These are phyloP conservation scores for Diaperis boleti DNA, from an alignment of 2,888 invertebrate genomes.

Conservation along the genomic window DNA sequence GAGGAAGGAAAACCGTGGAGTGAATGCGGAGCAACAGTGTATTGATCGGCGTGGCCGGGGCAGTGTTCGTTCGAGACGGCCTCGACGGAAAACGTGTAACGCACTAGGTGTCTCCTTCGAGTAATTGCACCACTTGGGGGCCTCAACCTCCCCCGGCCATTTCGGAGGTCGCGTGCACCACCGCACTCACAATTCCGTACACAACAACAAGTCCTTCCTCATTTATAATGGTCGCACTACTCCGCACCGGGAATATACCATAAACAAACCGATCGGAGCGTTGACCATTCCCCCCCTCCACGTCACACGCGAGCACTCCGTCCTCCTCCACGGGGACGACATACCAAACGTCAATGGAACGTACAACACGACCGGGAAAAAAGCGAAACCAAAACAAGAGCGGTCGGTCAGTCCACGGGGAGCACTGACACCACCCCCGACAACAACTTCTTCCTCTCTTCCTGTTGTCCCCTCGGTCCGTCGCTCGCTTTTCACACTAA, in stretches of 20 bases:
- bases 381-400: constrained; percentile 9
- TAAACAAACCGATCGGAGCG: constrained; percentile 27
- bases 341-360: constrained; percentile 38
- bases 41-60: constrained; percentile 37
- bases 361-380: neutral
- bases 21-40: constrained; percentile 38
- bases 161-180: constrained; percentile 40
- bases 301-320: constrained; percentile 4
- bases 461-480: no score
- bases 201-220: constrained; percentile 15
- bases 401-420: constrained; percentile 2
- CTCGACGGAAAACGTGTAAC: constrained; percentile 23
- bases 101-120: constrained; percentile 20
- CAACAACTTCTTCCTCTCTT: no score
- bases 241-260: constrained; percentile 15
- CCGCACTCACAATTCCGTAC: constrained; percentile 31
- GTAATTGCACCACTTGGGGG: neutral
- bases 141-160: constrained; percentile 33
- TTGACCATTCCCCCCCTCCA: constrained; percentile 22
- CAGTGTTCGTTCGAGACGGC: constrained; percentile 33
- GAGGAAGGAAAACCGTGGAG: constrained; percentile 15
- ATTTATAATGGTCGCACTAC: constrained; percentile 23
- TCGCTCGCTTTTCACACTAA: no score
- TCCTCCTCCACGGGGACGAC: constrained; percentile 23
- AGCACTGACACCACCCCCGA: no score